A percentile compares a stretch with the other conserved stretches of the same genome.
Evolutionary conservation across 2,888 invertebrate species (phyloP).

Genomic region (Craniophora ligustri): DNA sequence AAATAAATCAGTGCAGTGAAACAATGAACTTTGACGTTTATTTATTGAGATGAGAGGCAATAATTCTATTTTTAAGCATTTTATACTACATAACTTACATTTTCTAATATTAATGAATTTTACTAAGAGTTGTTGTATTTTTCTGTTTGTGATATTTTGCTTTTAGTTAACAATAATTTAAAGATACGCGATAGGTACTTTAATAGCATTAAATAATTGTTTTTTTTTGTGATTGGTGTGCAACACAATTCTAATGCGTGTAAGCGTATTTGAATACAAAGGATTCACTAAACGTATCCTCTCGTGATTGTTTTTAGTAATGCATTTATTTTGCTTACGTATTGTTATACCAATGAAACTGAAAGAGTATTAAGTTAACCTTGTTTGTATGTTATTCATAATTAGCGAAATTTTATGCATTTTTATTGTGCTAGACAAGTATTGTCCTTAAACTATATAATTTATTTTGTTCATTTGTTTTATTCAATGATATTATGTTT

Average conservation of each 20-base stretch:
- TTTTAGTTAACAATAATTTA: conserved; percentile 15
- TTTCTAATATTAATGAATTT: conserved; percentile 27
- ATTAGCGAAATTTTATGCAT: conserved; percentile 39
- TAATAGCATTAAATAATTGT: not conserved
- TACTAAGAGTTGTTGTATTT: conserved; percentile 30
- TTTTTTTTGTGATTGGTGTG: not conserved
- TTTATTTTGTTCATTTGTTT: conserved; percentile 42
- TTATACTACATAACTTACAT: conserved; percentile 22
- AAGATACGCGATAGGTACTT: conserved; percentile 24
- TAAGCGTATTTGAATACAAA: not conserved
- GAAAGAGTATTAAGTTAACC: conserved; percentile 43
- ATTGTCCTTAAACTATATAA: conserved; percentile 32
- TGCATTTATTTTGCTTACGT: conserved; percentile 38
- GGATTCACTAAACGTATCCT: conserved; percentile 10
- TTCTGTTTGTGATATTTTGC: conserved; percentile 43
- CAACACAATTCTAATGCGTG: not conserved
- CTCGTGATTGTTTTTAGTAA: conserved; percentile 28
- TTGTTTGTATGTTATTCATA: conserved; percentile 32
- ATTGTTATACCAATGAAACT: conserved; percentile 45
- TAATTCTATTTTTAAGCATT: conserved; percentile 44
- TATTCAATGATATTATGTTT: conserved; percentile 19
- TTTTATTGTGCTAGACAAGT: conserved; percentile 32
- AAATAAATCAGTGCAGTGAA: conserved; percentile 29
- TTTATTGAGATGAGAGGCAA: conserved; percentile 38
- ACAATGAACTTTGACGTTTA: conserved; percentile 21